phyloP scores from a whole-genome alignment of 2,888 invertebrate species.

The Lathronympha strigana region DNA sequence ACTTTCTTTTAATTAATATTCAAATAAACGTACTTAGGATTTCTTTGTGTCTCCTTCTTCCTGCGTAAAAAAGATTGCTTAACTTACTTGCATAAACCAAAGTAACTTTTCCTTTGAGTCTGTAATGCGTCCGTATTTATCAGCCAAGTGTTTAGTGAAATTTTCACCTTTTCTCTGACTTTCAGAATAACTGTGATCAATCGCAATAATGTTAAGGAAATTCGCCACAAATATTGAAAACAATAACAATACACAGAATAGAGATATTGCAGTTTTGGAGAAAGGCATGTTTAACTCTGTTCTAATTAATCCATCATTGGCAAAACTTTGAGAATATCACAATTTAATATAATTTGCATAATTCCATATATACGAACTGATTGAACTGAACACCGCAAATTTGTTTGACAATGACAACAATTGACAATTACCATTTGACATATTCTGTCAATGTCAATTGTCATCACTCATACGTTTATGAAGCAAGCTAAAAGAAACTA shows the following conservation, averaged over 20 bases:
- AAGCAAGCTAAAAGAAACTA: not conserved
- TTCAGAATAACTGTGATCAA: conserved; percentile 78
- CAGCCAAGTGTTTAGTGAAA: conserved; percentile 62
- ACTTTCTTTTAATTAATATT: no score
- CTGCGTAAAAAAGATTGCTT: not conserved
- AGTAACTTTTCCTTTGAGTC: conserved; percentile 85
- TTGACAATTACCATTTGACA: not conserved
- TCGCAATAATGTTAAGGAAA: conserved; percentile 87
- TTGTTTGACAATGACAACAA: conserved; percentile 15
- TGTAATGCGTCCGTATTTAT: conserved; percentile 77
- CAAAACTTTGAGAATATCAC: conserved; percentile 9
- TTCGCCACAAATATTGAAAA: conserved; percentile 88
- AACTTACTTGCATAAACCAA: conserved; percentile 90
- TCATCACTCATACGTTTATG: not conserved
- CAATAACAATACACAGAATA: conserved; percentile 85
- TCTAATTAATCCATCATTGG: conserved; percentile 18
- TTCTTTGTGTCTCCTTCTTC: not conserved
- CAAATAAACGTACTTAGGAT: not conserved
- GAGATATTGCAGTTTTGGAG: conserved; percentile 85
- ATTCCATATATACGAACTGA: not conserved
- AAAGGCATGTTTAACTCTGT: conserved; percentile 82
- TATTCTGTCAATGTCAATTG: not conserved
- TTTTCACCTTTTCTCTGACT: conserved; percentile 64
- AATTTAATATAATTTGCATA: conserved; percentile 27
- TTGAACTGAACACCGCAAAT: conserved; percentile 7